Conservation (phyloP, 2,113 vertebrate genomes). For the Perca flavescens region DNA sequence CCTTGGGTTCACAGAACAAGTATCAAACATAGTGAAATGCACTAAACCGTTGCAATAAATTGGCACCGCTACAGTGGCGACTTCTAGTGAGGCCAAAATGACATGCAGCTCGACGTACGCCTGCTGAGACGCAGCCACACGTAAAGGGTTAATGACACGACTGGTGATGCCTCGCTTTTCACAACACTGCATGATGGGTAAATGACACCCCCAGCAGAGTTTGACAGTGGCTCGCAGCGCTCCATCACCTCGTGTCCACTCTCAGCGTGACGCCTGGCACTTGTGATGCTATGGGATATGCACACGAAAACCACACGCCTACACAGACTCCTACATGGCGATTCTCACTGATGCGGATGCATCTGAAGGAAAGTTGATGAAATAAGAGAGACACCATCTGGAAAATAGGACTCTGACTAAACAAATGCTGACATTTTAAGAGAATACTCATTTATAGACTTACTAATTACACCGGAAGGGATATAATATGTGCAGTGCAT, state of each 20-base stretch:
- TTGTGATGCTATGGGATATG: slow-evolving; percentile 54
- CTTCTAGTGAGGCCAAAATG: slow-evolving; percentile 9
- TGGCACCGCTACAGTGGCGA: background rate
- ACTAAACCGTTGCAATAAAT: slow-evolving; percentile 34
- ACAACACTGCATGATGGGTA: slow-evolving; percentile 51
- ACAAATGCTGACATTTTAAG: slow-evolving; percentile 10
- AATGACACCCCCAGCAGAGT: slow-evolving; percentile 57
- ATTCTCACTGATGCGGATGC: slow-evolving; percentile 26
- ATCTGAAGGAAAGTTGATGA: slow-evolving; percentile 24
- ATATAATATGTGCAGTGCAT: background rate
- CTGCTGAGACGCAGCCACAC: slow-evolving; percentile 41
- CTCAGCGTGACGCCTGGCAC: slow-evolving; percentile 51
- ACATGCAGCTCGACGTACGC: slow-evolving; percentile 7
- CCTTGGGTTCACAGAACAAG: background rate
- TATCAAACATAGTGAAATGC: background rate
- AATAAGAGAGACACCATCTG: slow-evolving; percentile 33
- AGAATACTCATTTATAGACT: background rate
- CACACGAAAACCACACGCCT: slow-evolving; percentile 19
- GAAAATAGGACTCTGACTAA: slow-evolving; percentile 33
- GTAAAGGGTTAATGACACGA: slow-evolving; percentile 62
- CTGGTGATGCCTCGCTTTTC: slow-evolving; percentile 48
- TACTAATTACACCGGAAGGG: background rate
- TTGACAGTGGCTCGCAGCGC: slow-evolving; percentile 63
- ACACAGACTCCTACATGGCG: background rate
- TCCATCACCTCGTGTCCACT: slow-evolving; percentile 63